Evolutionary conservation across 2,797 vertebrate genomes (phyloP), one percentile per base, ranked within the genome.

Genomic region (Semotilus atromaculatus): DNA sequence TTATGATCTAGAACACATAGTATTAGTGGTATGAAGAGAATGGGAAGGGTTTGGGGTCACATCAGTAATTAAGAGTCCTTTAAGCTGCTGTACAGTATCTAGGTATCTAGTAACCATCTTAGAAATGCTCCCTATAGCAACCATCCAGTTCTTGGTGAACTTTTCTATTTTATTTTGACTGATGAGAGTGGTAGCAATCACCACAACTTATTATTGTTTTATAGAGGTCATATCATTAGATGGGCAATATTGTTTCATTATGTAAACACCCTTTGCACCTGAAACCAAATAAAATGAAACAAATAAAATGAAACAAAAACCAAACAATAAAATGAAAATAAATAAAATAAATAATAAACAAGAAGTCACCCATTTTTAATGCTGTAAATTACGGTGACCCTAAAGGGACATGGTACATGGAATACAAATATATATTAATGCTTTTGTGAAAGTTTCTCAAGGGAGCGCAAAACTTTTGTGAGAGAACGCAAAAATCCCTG

Each of bases 1-100:
- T 85, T 62, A 72, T 74, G 19, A 75, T 80, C 68, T 80, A 36
- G n/a, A 74, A 80, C 31, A 14, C 38, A 83, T 26, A 23, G 40
- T 26, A 34, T 62, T 26, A 6, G 36, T 5, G 3, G 10, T 23
- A 29, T 66, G n/a, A 71, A 62, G 48, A 36, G 4, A 64, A 84
- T 23, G 29, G n/a, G 38, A 48, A 60, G 36, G 40, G n/a, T 79
- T 67, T 48, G 51, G 10, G n/a, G 14, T 71, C 38, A 84, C 14
- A 71, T 29, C 10, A 2, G 23, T 43, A 55, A 64, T 3, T 43
- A 18, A 43, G 21, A 18, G 45, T 16, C 45, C 29, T 51, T 21
- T 23, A 58, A 53, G 26, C 45, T 21, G 4, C 6, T 7, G 3
- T 55, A 38, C 14, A 45, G 43, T 14, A 48, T 76, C 21, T 62